A percentile compares a stretch with the other conserved stretches of the same genome.
Conservation (phyloP, 2,797 vertebrate genomes). For the Syndactyla subalaris region DNA sequence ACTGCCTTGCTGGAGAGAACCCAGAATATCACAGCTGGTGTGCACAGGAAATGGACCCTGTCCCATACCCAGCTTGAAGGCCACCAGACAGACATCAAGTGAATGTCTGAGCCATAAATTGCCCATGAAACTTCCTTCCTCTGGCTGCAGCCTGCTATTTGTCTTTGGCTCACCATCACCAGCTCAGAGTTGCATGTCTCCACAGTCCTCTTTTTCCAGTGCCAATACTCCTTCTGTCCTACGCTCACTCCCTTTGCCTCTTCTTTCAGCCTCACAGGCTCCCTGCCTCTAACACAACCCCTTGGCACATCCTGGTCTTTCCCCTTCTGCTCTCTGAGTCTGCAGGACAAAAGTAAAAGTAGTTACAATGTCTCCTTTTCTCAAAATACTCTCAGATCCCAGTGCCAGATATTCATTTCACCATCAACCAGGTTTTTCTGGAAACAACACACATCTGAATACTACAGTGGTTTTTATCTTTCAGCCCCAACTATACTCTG, state of each 20-base stretch:
- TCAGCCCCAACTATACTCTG: neutral
- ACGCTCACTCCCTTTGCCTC: rapidly evolving
- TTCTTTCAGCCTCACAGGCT: neutral
- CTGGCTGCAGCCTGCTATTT: neutral
- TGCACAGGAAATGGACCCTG: neutral
- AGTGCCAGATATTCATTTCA: neutral
- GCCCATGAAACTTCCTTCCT: neutral
- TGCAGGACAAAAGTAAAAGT: neutral
- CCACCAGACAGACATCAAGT: neutral
- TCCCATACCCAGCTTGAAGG: neutral
- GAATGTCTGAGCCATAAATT: neutral
- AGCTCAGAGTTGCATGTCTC: neutral
- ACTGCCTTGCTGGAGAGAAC: neutral
- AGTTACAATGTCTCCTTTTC: neutral
- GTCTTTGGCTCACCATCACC: neutral
- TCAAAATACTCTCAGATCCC: rapidly evolving
- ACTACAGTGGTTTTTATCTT: neutral
- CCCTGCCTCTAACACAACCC: neutral
- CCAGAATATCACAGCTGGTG: neutral
- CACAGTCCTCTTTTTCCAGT: neutral
- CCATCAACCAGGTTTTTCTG: neutral
- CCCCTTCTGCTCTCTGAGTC: neutral
- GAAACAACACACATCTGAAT: neutral
- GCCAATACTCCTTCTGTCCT: neutral
- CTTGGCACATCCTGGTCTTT: neutral